These are phyloP conservation scores for Bathynomus jamesi DNA, from an alignment of 1,140 invertebrate species.

Conservation along the genomic window DNA sequence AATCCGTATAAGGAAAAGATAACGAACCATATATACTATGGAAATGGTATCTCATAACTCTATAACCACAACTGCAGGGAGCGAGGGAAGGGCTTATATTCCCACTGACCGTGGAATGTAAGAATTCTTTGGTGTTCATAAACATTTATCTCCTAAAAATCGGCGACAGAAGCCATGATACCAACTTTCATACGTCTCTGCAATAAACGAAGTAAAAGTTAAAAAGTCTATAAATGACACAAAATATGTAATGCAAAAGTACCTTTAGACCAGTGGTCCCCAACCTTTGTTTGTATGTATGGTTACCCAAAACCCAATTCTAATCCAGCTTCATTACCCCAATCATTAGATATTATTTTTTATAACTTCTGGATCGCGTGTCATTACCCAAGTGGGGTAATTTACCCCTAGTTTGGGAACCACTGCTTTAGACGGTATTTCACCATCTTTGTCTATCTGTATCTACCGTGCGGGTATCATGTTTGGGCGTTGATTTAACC, in stretches of 20 bases:
- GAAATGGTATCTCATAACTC: too few relatives aligned
- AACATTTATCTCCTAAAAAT: background rate
- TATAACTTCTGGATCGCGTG: background rate
- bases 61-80: too few relatives aligned
- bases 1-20: too few relatives aligned
- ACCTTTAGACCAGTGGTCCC: background rate
- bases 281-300: slow-evolving; percentile 3
- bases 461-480: too few relatives aligned
- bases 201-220: background rate
- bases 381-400: too few relatives aligned
- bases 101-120: background rate
- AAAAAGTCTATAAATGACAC: background rate
- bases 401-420: too few relatives aligned
- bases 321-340: too few relatives aligned
- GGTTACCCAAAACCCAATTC: too few relatives aligned
- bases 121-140: background rate
- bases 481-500: too few relatives aligned
- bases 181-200: slow-evolving; percentile 1
- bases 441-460: background rate
- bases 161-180: background rate
- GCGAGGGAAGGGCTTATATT: background rate
- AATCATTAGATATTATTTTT: slow-evolving; percentile 5
- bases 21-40: too few relatives aligned
- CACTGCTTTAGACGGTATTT: too few relatives aligned
- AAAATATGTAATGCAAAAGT: slow-evolving; percentile 1